A percentile compares a stretch with the other conserved stretches of the same genome.
Evolutionary conservation across 2,113 vertebrate species (phyloP).

Genomic region (Trematomus loennbergii): DNA sequence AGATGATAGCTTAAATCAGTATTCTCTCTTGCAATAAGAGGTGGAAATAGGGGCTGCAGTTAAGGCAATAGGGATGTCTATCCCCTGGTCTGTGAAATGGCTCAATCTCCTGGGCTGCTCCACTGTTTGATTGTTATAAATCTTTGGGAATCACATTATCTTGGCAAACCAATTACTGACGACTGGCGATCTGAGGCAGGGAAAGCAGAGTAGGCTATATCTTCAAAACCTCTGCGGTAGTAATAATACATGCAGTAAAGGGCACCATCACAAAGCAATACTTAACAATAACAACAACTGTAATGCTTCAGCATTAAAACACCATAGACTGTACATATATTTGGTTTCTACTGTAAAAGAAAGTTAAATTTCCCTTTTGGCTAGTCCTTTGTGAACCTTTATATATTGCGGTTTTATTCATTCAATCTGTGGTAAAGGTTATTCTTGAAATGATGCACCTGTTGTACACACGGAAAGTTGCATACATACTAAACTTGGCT

Average conservation of each 20-base stretch:
- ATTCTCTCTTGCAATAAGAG: slow-evolving; percentile 73
- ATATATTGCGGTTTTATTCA: slow-evolving; percentile 5
- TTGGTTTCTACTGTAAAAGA: slow-evolving; percentile 23
- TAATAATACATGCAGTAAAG: neutral
- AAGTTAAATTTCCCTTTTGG: slow-evolving; percentile 5
- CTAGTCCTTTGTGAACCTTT: slow-evolving; percentile 1
- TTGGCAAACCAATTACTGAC: slow-evolving; percentile 61
- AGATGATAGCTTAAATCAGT: slow-evolving; percentile 73
- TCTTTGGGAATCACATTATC: slow-evolving; percentile 74
- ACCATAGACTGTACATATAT: neutral
- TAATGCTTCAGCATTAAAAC: too few species aligned
- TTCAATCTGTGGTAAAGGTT: neutral
- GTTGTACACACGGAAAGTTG: too few species aligned
- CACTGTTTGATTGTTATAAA: slow-evolving; percentile 78
- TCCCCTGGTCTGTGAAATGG: slow-evolving; percentile 77
- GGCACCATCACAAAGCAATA: too few species aligned
- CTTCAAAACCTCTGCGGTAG: slow-evolving; percentile 23
- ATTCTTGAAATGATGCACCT: neutral
- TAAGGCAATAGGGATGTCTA: slow-evolving; percentile 70
- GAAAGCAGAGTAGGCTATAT: slow-evolving; percentile 19
- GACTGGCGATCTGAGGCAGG: slow-evolving; percentile 41
- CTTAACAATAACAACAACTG: too few species aligned
- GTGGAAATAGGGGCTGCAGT: slow-evolving; percentile 72
- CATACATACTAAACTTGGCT: too few species aligned
- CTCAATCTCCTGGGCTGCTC: slow-evolving; percentile 64